Percentiles rank a stretch among this genome's conserved stretches.
phyloP scores from a whole-genome alignment of 2,113 vertebrate species.

The Microtus richardsoni region DNA sequence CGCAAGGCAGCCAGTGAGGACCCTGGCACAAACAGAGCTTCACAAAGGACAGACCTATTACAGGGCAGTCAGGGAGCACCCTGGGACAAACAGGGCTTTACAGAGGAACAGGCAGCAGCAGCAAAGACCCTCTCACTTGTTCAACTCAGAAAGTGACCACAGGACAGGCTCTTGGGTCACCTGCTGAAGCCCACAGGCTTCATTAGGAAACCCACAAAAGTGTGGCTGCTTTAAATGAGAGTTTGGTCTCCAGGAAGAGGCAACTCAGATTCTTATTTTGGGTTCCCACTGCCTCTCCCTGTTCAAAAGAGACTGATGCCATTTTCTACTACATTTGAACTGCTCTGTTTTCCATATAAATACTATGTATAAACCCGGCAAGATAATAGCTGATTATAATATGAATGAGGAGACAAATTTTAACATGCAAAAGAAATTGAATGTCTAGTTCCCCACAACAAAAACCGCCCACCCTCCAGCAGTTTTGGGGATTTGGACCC shows the following conservation, averaged over 20 bases:
- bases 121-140: background rate
- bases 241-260: slow-evolving; percentile 16
- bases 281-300: background rate
- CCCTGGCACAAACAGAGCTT: background rate
- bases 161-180: background rate
- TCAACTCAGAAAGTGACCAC: background rate
- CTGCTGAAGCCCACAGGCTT: background rate
- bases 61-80: background rate
- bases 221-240: background rate
- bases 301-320: slow-evolving; percentile 7
- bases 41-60: no score
- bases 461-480: slow-evolving; percentile 53
- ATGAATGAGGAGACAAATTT: slow-evolving; percentile 62
- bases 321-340: slow-evolving; percentile 41
- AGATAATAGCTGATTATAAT: slow-evolving; percentile 48
- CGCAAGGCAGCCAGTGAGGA: no score
- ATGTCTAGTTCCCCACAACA: slow-evolving; percentile 46
- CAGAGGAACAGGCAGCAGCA: background rate
- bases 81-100: background rate
- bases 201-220: background rate
- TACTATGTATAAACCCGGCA: slow-evolving; percentile 62
- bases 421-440: slow-evolving; percentile 59
- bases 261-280: background rate
- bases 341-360: slow-evolving; percentile 69
- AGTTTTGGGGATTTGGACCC: slow-evolving; percentile 61